phyloP scores from a whole-genome alignment of 1,140 invertebrate genomes.

The Brachionus angularis region DNA sequence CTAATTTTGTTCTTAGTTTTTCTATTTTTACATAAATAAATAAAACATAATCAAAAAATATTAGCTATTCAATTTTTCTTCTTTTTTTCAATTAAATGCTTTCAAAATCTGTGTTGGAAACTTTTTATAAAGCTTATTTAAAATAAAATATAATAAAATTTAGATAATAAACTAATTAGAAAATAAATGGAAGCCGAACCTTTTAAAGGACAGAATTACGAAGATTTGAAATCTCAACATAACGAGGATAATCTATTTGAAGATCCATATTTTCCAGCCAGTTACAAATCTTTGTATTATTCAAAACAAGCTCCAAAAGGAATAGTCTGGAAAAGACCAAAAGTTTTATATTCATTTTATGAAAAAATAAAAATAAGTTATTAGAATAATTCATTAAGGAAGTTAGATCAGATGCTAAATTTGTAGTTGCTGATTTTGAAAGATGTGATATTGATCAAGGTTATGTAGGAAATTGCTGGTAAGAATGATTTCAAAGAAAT shows the following conservation, averaged over 20 bases:
- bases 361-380: no score
- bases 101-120: no score
- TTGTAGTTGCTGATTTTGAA: conserved; percentile 50
- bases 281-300: conserved; percentile 60
- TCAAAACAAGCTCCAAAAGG: background rate
- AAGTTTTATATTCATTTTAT: no score
- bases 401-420: conserved; percentile 50
- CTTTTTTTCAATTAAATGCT: no score
- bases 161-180: no score
- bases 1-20: no score
- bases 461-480: conserved; percentile 65
- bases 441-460: conserved; percentile 66
- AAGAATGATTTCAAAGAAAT: conserved; percentile 57
- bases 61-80: no score
- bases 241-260: conserved; percentile 64
- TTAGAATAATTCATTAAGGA: conserved; percentile 26
- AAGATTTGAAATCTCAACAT: conserved; percentile 47
- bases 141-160: no score
- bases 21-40: no score
- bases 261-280: conserved; percentile 67
- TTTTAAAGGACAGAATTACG: conserved; percentile 46
- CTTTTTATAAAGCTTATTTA: no score
- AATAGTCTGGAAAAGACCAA: conserved; percentile 31
- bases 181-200: no score
- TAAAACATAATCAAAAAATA: no score